Conservation (phyloP, 2,113 vertebrate genomes). For the Chiloscyllium plagiosum region DNA sequence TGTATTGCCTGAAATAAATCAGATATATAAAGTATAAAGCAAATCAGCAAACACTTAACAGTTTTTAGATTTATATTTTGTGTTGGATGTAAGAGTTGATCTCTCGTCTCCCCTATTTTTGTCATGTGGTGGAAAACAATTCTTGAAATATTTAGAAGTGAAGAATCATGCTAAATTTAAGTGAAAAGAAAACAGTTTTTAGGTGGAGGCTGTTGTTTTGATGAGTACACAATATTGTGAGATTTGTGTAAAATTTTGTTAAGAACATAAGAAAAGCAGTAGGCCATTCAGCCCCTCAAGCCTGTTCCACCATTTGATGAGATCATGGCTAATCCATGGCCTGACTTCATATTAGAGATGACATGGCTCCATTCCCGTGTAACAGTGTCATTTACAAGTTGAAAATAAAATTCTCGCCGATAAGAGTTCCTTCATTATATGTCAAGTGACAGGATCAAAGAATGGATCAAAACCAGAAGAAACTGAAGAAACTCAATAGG, state of each 20-base stretch:
- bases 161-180: background rate
- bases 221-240: background rate
- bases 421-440: background rate
- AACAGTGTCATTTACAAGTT: background rate
- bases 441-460: background rate
- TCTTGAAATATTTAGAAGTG: background rate
- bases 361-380: background rate
- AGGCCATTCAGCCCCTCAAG: too few relatives aligned
- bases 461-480: background rate
- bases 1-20: too few relatives aligned
- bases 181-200: background rate
- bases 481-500: too few relatives aligned
- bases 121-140: background rate
- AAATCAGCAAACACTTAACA: too few relatives aligned
- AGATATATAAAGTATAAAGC: too few relatives aligned
- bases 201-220: background rate
- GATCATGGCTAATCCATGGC: too few relatives aligned
- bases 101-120: background rate
- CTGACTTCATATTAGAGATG: background rate
- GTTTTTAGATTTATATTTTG: background rate
- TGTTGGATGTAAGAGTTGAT: background rate
- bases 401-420: background rate
- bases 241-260: background rate
- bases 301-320: too few relatives aligned
- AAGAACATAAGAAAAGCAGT: too few relatives aligned